A percentile compares a stretch with the other conserved stretches of the same genome.
These are phyloP conservation scores for Dysidea cf. avara DNA, from an alignment of 37 sponge, comb jelly and placozoan genomes.

Conservation along the genomic window DNA sequence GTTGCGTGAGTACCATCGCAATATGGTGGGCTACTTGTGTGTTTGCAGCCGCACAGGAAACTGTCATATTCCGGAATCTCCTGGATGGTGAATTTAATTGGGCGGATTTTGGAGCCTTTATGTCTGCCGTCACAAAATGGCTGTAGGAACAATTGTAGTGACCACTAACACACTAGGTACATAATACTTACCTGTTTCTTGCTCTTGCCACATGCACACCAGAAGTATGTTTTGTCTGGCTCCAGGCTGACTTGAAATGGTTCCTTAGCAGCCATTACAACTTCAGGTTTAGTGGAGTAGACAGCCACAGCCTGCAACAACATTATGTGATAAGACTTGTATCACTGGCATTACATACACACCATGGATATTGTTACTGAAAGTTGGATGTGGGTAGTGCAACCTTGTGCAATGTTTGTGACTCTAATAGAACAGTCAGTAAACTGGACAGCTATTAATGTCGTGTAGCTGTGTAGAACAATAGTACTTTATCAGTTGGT, in stretches of 20 bases:
- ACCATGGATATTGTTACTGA: too few relatives aligned
- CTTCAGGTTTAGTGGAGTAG: too few relatives aligned
- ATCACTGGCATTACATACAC: too few relatives aligned
- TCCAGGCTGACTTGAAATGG: conserved; percentile 27
- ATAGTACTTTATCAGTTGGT: too few relatives aligned
- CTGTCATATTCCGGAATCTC: conserved; percentile 12
- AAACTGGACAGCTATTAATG: too few relatives aligned
- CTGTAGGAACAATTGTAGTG: not conserved
- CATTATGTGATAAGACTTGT: too few relatives aligned
- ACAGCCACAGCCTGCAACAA: too few relatives aligned
- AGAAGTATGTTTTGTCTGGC: conserved; percentile 61
- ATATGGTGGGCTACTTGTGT: conserved; percentile 62
- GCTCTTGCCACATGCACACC: conserved; percentile 81
- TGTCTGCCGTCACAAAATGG: conserved; percentile 84
- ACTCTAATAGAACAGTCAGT: too few relatives aligned
- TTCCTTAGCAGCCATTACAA: conserved; percentile 27
- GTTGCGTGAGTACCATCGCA: conserved; percentile 84
- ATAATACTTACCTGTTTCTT: conserved; percentile 32
- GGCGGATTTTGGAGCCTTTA: conserved; percentile 42
- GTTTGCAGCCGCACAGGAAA: conserved; percentile 77
- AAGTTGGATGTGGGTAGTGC: too few relatives aligned
- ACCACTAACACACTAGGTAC: not conserved
- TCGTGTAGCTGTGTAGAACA: too few relatives aligned
- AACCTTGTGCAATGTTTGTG: too few relatives aligned
- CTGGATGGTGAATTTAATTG: conserved; percentile 57